Conservation (phyloP, 2,113 vertebrate species). For the Pollachius pollachius region DNA sequence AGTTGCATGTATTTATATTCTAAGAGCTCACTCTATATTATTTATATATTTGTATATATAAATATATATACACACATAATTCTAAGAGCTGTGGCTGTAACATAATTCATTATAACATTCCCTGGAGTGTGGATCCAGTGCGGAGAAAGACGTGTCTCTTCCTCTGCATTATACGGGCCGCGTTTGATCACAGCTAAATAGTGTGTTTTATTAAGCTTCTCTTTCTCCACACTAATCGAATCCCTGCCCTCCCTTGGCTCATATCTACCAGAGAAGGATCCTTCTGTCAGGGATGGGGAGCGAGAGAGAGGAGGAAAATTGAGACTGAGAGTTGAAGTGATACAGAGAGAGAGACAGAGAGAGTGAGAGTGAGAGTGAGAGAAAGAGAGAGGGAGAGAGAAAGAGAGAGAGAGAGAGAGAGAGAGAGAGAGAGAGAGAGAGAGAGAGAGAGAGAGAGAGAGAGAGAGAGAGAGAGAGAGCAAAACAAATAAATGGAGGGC, state of each 20-base stretch:
- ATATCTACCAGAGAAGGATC: background rate
- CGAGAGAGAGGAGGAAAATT: too few relatives aligned
- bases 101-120: constrained; percentile 60
- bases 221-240: constrained; percentile 24
- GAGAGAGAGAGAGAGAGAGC: too few relatives aligned
- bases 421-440: too few relatives aligned
- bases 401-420: too few relatives aligned
- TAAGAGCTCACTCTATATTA: too few relatives aligned
- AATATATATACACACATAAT: too few relatives aligned
- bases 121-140: constrained; percentile 50
- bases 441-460: too few relatives aligned
- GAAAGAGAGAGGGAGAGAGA: constrained; percentile 35
- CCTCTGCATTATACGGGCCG: constrained; percentile 17
- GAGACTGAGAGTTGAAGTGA: background rate
- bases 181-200: constrained; percentile 67
- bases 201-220: constrained; percentile 60
- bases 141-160: background rate
- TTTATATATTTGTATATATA: too few relatives aligned
- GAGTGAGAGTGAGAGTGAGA: constrained; percentile 32
- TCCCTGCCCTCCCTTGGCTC: constrained; percentile 43
- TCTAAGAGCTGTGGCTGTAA: constrained; percentile 23
- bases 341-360: background rate
- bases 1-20: too few relatives aligned
- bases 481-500: too few relatives aligned
- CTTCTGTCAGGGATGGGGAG: too few relatives aligned